Conservation (phyloP, 2,797 vertebrate genomes). For the Tokudaia muenninki region DNA sequence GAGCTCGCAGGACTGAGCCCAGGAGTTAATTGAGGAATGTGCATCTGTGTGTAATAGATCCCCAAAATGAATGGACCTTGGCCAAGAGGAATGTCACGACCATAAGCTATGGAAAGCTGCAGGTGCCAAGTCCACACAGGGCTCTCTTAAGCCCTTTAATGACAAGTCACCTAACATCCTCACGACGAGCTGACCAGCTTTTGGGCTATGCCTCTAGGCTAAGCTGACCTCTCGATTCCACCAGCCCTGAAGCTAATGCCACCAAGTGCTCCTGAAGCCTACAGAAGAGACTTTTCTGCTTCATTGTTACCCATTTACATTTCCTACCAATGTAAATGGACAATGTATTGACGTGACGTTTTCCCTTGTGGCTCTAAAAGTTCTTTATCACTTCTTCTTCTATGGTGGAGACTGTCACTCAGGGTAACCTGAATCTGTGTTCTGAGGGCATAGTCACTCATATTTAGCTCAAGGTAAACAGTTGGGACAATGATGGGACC, state of each 20-base stretch:
- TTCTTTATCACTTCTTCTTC: background rate
- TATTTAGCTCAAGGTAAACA: background rate
- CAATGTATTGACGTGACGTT: background rate
- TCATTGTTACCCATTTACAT: too few species aligned
- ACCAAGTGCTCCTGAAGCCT: too few species aligned
- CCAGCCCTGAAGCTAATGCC: background rate
- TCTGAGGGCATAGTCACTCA: background rate
- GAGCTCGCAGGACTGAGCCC: background rate
- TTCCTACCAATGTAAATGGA: background rate
- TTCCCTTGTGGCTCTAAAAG: background rate
- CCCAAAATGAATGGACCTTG: background rate
- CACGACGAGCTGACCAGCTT: background rate
- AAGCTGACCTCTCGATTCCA: background rate
- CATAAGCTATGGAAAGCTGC: background rate
- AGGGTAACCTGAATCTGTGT: background rate
- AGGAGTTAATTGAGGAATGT: background rate
- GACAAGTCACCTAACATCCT: background rate
- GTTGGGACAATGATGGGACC: background rate
- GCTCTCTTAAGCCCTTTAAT: background rate
- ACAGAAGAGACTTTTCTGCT: background rate
- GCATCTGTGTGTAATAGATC: background rate
- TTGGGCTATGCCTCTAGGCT: background rate
- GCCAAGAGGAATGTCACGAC: background rate
- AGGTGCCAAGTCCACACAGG: too few species aligned
- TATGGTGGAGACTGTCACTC: too few species aligned